Evolutionary conservation across 2,113 vertebrate species (phyloP), one percentile per base, ranked within the genome.

Genomic region (Coturnix japonica): DNA sequence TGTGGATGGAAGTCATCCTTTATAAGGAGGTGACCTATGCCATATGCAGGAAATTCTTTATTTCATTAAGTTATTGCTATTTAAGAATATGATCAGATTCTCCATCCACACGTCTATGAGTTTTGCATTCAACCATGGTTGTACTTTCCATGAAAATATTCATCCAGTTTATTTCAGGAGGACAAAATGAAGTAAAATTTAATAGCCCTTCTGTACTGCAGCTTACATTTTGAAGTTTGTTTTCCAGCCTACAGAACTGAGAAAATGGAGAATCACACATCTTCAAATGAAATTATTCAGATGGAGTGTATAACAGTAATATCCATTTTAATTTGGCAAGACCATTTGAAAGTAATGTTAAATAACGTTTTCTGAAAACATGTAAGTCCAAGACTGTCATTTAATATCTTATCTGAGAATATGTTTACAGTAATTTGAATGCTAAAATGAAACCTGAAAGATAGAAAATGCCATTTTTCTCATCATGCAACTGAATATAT

Each of bases 391-490:
- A 91, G 69, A 16, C 9, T 20, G 70, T 54, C 31, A 16, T 80
- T 89, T 60, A 73, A 31, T 89, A 54, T 73, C n/a, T 87, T 80
- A 76, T 77, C 81, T 82, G 64, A 39, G 82, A 81, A 95, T 70
- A 87, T 63, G 13, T 33, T 61, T 85, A 59, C 59, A 46, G 26
- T 47, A 82, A 94, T 82, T 80, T 70, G 51, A 91, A 89, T 67
- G 22, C 31, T 91, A 89, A 95, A 89, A 80, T 71, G 37, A 82
- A 89, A 92, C 37, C 23, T 21, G 30, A 64, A 51, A 74, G 31
- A 49, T 7, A 80, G 44, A 59, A 60, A 70, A 46, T 85, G 59
- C 31, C 53, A 23, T 89, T 71, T 85, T 81, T 93, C 59, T 92
- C 69, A 61, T 78, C 39, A 49, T 46, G 31, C 22, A 73, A 9